These are phyloP conservation scores for Threskiornis aethiopicus DNA, from an alignment of 2,797 vertebrate species.

Conservation along the genomic window DNA sequence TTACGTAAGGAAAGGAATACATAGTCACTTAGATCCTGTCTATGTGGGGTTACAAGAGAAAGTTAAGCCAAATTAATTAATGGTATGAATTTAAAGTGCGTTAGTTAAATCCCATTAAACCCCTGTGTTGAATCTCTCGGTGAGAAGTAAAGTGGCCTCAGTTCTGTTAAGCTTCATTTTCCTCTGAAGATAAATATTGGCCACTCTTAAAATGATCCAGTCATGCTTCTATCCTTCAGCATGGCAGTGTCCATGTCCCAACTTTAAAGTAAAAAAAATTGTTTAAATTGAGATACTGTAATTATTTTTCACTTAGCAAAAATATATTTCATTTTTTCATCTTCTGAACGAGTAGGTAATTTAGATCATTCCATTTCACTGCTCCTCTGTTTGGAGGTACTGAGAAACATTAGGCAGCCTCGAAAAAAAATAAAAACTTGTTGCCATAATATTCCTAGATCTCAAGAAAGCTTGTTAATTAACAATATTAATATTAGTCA, in stretches of 20 bases:
- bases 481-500: conserved; percentile 74
- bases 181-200: neutral
- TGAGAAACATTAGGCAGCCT: conserved; percentile 27
- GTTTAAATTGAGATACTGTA: neutral
- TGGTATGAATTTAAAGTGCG: neutral
- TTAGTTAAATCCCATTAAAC: conserved; percentile 40
- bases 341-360: neutral
- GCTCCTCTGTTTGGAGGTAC: neutral
- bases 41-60: neutral
- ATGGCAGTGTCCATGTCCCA: rapidly evolving
- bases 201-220: neutral
- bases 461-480: conserved; percentile 71
- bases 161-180: neutral
- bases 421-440: neutral
- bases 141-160: neutral
- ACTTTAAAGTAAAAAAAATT: neutral
- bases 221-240: neutral
- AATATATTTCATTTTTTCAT: neutral
- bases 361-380: conserved; percentile 10
- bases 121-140: neutral
- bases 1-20: neutral
- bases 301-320: neutral
- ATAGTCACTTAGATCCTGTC: neutral
- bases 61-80: conserved; percentile 37
- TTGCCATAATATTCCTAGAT: conserved; percentile 50